These are phyloP conservation scores for Crenichthys baileyi DNA, from an alignment of 2,797 vertebrate genomes.

Conservation along the genomic window DNA sequence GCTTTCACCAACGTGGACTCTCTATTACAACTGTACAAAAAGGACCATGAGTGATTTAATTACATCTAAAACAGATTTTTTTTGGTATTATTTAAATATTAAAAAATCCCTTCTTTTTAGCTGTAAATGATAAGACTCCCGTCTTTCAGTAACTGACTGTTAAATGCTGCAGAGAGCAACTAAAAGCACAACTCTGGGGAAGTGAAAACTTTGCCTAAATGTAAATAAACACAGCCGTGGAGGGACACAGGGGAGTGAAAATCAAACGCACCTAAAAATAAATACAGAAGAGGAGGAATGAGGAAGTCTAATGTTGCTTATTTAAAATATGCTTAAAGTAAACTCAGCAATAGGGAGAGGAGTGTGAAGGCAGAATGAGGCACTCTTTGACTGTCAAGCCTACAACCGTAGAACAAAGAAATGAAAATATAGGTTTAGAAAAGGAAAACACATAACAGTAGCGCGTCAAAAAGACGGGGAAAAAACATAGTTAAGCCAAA, in stretches of 20 bases:
- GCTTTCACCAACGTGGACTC: not conserved
- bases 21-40: not conserved
- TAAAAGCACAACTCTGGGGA: not conserved
- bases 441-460: not conserved
- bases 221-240: slow-evolving; percentile 35
- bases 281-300: slow-evolving; percentile 13
- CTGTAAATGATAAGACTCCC: not conserved
- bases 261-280: slow-evolving; percentile 43
- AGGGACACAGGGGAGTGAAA: slow-evolving; percentile 32
- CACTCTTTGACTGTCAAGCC: not conserved
- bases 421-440: not conserved
- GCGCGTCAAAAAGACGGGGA: not conserved
- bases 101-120: slow-evolving; percentile 2
- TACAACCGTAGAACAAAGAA: not conserved
- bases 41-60: not conserved
- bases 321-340: slow-evolving; percentile 30
- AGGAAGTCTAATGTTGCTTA: slow-evolving; percentile 23
- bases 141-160: not conserved
- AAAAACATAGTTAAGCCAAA: not conserved
- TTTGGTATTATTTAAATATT: not conserved
- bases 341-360: not conserved
- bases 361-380: slow-evolving; percentile 13
- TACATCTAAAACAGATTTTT: not conserved
- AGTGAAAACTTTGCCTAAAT: slow-evolving; percentile 20
- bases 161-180: not conserved